phyloP scores from a whole-genome alignment of 2,888 invertebrate genomes.

The Hypomecis punctinalis region DNA sequence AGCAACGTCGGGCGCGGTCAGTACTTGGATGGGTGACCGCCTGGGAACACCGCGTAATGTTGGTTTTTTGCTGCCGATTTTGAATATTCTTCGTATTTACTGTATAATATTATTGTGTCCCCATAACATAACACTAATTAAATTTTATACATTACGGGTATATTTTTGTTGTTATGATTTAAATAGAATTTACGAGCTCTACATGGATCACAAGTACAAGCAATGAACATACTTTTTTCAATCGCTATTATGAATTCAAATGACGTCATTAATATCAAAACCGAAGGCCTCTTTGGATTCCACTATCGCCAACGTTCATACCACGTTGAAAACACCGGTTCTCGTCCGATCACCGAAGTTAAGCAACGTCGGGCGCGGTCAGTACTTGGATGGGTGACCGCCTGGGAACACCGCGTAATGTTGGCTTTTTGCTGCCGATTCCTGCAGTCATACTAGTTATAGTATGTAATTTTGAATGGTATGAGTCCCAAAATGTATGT shows the following conservation, averaged over 20 bases:
- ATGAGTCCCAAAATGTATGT: too few relatives aligned
- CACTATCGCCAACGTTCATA: constrained; percentile 64
- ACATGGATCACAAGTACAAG: too few relatives aligned
- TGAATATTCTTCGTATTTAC: too few relatives aligned
- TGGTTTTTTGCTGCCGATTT: constrained; percentile 58
- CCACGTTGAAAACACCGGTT: constrained; percentile 76
- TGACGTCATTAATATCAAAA: neutral
- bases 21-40: constrained; percentile 79
- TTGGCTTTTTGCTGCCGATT: constrained; percentile 56
- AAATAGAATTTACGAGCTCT: too few relatives aligned
- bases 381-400: constrained; percentile 81
- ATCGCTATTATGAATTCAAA: too few relatives aligned
- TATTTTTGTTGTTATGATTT: too few relatives aligned
- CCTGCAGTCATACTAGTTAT: too few relatives aligned
- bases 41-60: constrained; percentile 74
- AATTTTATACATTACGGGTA: too few relatives aligned
- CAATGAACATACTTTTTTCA: too few relatives aligned
- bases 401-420: constrained; percentile 66
- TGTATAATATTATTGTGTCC: too few relatives aligned
- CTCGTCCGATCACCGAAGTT: constrained; percentile 80
- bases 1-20: constrained; percentile 76
- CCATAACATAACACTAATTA: too few relatives aligned
- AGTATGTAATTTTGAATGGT: too few relatives aligned
- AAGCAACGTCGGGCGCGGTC: constrained; percentile 76
- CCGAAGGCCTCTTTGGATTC: neutral